Conservation (phyloP, 1,140 invertebrate species). For the Philotrypesis tridentata region DNA sequence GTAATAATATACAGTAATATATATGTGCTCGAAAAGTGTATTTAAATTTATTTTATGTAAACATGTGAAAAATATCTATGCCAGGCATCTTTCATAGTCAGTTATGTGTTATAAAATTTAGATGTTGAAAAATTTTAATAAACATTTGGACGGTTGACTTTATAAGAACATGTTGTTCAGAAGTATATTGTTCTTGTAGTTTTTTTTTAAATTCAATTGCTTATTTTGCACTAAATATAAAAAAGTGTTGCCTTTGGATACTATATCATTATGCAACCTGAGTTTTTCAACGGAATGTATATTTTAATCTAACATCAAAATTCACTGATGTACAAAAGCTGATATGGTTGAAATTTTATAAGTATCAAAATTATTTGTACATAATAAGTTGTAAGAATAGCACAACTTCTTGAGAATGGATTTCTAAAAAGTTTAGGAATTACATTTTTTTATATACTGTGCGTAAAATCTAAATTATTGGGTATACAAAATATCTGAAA, state of each 20-base stretch:
- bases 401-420: constrained; percentile 21
- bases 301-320: constrained; percentile 1
- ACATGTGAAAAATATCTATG: background rate
- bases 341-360: constrained; percentile 13
- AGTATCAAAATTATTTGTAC: constrained; percentile 40
- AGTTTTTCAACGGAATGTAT: constrained; percentile 47
- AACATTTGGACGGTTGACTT: constrained; percentile 19
- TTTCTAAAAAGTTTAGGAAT: constrained; percentile 11
- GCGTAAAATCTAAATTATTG: background rate
- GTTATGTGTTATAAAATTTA: background rate
- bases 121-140: constrained; percentile 1
- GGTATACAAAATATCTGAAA: background rate
- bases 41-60: background rate
- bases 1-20: constrained; percentile 1
- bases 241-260: constrained; percentile 6
- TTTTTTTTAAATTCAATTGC: background rate
- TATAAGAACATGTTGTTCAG: background rate
- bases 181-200: background rate
- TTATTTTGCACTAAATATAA: background rate
- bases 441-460: background rate
- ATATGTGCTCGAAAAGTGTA: constrained; percentile 18
- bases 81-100: background rate
- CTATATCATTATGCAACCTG: constrained; percentile 31
- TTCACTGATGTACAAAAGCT: constrained; percentile 31
- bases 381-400: constrained; percentile 30